phyloP scores from a whole-genome alignment of 2,888 invertebrate genomes.

The Ferdinandea cuprea region DNA sequence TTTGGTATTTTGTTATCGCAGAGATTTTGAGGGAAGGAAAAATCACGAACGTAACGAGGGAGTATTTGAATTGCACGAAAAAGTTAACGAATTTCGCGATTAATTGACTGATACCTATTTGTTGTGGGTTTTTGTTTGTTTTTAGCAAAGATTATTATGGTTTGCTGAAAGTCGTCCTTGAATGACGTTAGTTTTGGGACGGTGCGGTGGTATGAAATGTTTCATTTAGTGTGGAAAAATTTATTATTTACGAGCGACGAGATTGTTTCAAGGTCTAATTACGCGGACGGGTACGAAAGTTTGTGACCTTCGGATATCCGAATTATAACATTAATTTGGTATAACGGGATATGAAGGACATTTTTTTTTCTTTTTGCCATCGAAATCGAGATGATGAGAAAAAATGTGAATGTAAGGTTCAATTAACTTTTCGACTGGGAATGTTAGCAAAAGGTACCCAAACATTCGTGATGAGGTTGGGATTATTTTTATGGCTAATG shows the following conservation, averaged over 20 bases:
- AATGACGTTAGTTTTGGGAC: conserved; percentile 14
- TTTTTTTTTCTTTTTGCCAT: no score
- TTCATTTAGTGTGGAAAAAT: conserved; percentile 9
- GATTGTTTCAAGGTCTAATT: conserved; percentile 59
- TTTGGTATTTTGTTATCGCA: no score
- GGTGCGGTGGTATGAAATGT: conserved; percentile 7
- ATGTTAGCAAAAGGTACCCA: no score
- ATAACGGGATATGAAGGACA: conserved; percentile 24
- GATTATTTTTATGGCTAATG: no score
- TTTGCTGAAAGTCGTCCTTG: conserved; percentile 28
- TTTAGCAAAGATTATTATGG: conserved; percentile 31
- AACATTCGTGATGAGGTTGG: no score
- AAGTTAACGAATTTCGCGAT: conserved; percentile 48
- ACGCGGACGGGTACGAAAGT: conserved; percentile 36
- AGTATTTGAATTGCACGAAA: conserved; percentile 16
- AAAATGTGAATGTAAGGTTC: background rate
- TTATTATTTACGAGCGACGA: conserved; percentile 49
- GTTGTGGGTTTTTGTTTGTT: conserved; percentile 30
- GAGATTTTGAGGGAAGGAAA: background rate
- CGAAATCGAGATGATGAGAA: background rate
- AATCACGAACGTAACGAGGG: conserved; percentile 16
- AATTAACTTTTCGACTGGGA: no score
- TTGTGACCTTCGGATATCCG: background rate
- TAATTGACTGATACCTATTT: conserved; percentile 66
- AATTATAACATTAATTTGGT: conserved; percentile 5